phyloP scores from a whole-genome alignment of 2,888 invertebrate genomes.

The Sphaerophoria taeniata region DNA sequence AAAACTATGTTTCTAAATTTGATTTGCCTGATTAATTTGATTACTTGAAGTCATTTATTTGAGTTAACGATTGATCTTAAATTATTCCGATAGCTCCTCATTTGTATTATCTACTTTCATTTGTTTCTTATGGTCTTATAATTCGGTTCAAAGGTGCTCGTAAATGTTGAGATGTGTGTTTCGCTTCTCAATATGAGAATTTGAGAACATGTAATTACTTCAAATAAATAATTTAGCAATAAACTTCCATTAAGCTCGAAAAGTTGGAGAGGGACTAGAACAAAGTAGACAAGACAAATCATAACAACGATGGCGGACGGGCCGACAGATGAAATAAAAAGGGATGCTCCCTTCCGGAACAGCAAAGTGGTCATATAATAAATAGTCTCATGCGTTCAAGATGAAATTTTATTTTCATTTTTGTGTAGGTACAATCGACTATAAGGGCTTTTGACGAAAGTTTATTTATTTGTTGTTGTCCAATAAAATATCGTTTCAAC shows the following conservation, averaged over 20 bases:
- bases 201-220: too few species aligned
- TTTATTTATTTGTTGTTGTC: background rate
- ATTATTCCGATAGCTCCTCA: conserved; percentile 15
- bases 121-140: background rate
- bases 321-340: background rate
- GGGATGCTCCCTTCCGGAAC: background rate
- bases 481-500: background rate
- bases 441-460: conserved; percentile 12
- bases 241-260: too few species aligned
- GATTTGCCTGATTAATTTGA: conserved; percentile 39
- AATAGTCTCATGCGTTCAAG: conserved; percentile 9
- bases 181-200: too few species aligned
- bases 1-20: conserved; percentile 9
- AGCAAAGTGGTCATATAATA: conserved; percentile 30
- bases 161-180: background rate
- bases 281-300: too few species aligned
- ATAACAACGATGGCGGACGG: background rate
- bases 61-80: conserved; percentile 41
- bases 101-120: background rate
- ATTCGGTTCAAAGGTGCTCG: background rate
- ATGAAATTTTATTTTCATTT: conserved; percentile 2
- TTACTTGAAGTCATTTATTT: conserved; percentile 30
- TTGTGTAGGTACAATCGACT: conserved; percentile 13
- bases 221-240: too few species aligned
- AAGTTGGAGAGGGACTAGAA: too few species aligned